Conservation (phyloP, 2,797 vertebrate genomes). For the Rhabdophis nuchalis region DNA sequence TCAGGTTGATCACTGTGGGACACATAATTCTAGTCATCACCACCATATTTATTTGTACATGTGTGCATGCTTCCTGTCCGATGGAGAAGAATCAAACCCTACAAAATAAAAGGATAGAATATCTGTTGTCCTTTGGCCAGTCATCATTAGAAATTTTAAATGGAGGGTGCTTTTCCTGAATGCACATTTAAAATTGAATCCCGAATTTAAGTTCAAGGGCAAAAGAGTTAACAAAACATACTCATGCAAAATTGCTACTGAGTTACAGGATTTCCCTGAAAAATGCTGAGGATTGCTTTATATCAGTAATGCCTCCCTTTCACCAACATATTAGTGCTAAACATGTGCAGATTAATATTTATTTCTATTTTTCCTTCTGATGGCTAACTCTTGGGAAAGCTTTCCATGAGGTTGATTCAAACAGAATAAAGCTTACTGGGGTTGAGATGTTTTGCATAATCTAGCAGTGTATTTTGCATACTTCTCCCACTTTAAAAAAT, state of each 20-base stretch:
- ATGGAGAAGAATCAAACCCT: background rate
- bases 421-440: background rate
- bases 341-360: background rate
- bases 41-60: background rate
- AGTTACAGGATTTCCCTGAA: background rate
- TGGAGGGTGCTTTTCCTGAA: background rate
- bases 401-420: background rate
- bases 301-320: background rate
- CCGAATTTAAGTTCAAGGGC: background rate
- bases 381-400: background rate
- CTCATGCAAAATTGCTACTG: background rate
- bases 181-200: background rate
- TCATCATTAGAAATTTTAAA: background rate
- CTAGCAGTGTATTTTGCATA: background rate
- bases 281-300: background rate
- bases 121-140: background rate
- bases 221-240: background rate
- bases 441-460: background rate
- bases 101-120: background rate
- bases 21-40: background rate
- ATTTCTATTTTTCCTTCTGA: background rate
- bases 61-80: background rate
- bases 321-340: background rate
- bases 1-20: background rate
- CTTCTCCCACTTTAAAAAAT: background rate